These are phyloP conservation scores for Drosophila colorata DNA, from an alignment of 2,888 invertebrate genomes.

Conservation along the genomic window DNA sequence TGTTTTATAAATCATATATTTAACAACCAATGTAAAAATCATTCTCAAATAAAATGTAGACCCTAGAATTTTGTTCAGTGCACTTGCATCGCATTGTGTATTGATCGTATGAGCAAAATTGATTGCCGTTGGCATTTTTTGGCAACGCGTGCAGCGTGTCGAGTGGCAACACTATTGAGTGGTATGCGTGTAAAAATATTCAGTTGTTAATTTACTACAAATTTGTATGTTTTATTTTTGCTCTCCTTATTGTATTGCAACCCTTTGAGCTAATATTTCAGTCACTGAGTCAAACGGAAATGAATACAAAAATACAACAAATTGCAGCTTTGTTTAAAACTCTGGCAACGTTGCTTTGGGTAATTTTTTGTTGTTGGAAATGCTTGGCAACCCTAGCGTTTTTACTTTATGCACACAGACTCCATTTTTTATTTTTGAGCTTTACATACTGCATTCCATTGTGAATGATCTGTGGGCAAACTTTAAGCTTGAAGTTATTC, in stretches of 20 bases:
- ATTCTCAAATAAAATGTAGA: neutral
- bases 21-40: too few species aligned
- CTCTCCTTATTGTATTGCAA: neutral
- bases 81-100: neutral
- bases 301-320: neutral
- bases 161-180: conserved; percentile 9
- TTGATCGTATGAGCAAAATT: conserved; percentile 15
- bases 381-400: neutral
- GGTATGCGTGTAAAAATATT: conserved; percentile 35
- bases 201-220: conserved; percentile 35
- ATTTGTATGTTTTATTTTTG: neutral
- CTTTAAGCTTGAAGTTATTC: neutral
- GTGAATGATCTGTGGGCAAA: neutral
- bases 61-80: conserved; percentile 2
- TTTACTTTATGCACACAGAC: neutral
- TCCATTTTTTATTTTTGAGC: too few species aligned
- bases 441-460: neutral
- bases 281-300: neutral
- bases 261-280: conserved; percentile 12
- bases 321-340: conserved; percentile 3
- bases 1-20: too few species aligned
- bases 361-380: neutral
- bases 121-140: conserved; percentile 29
- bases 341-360: neutral
- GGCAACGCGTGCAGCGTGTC: conserved; percentile 6